Evolutionary conservation across 1,140 invertebrate species (phyloP).

Genomic region (Frieseomelitta varia): DNA sequence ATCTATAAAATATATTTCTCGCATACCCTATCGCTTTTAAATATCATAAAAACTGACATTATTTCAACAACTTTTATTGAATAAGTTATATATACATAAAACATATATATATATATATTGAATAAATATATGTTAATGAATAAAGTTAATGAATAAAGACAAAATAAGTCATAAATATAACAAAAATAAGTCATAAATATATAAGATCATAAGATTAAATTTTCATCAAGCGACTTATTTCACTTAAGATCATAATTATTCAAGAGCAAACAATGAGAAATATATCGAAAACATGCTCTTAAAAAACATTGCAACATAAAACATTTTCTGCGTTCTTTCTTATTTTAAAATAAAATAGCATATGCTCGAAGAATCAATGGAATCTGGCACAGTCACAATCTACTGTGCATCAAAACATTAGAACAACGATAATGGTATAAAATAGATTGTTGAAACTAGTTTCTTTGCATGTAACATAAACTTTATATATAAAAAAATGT

Average conservation of each 20-base stretch:
- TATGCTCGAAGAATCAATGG: slow-evolving; percentile 18
- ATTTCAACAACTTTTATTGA: not conserved
- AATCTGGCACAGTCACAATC: slow-evolving; percentile 54
- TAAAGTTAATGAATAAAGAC: not conserved
- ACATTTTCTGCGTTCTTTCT: slow-evolving; percentile 4
- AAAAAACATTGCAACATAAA: slow-evolving; percentile 47
- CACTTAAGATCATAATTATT: not conserved
- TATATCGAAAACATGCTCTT: not conserved
- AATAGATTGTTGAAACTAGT: slow-evolving; percentile 10
- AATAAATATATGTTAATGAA: not conserved
- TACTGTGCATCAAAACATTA: slow-evolving; percentile 34
- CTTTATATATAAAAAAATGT: not conserved
- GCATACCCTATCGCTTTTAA: no score
- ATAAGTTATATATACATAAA: not conserved
- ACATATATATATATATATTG: no score
- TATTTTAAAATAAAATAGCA: slow-evolving; percentile 61
- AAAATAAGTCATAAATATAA: slow-evolving; percentile 1
- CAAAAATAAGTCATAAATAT: not conserved
- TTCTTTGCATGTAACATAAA: not conserved
- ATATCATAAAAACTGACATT: no score
- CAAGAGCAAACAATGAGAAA: not conserved
- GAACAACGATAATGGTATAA: slow-evolving; percentile 6
- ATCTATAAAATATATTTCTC: not conserved
- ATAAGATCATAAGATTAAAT: not conserved
- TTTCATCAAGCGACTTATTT: not conserved